Evolutionary conservation across 2,888 invertebrate species (phyloP).

Genomic region (Nysson spinosus): DNA sequence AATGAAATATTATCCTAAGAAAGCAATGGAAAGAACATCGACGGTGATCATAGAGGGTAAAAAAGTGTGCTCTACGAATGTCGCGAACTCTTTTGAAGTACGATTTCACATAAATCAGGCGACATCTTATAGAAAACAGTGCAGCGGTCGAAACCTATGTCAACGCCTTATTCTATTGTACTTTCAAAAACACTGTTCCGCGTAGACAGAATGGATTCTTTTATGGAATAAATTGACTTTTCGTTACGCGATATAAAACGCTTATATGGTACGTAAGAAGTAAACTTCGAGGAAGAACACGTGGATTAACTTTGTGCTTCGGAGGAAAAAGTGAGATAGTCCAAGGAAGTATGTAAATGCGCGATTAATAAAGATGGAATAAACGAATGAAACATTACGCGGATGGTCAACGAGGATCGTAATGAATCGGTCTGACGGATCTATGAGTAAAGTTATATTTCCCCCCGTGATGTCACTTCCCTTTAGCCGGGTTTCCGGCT

Average conservation of each 20-base stretch:
- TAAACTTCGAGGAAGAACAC: background rate
- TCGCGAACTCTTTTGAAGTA: background rate
- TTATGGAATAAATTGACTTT: too few species aligned
- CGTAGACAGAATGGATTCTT: too few species aligned
- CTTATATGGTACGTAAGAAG: too few species aligned
- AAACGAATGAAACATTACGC: background rate
- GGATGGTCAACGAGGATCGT: slow-evolving; percentile 40
- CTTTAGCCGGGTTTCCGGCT: slow-evolving; percentile 57
- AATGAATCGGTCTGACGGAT: slow-evolving; percentile 29
- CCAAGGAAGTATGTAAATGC: slow-evolving; percentile 41
- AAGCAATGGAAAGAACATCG: slow-evolving; percentile 16
- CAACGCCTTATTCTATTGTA: too few species aligned
- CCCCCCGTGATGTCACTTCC: slow-evolving; percentile 62
- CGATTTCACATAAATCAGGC: background rate
- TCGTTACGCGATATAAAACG: too few species aligned
- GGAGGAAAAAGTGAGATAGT: background rate
- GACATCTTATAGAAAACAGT: background rate
- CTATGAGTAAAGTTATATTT: slow-evolving; percentile 31
- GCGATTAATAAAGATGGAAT: slow-evolving; percentile 26
- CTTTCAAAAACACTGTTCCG: too few species aligned
- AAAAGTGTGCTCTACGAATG: background rate
- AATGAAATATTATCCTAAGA: slow-evolving; percentile 20
- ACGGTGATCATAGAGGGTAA: slow-evolving; percentile 1
- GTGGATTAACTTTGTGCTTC: too few species aligned
- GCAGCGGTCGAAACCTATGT: too few species aligned